Evolutionary conservation across 2,797 vertebrate genomes (phyloP), one percentile per base, ranked within the genome.

Genomic region (Anguilla megastoma): DNA sequence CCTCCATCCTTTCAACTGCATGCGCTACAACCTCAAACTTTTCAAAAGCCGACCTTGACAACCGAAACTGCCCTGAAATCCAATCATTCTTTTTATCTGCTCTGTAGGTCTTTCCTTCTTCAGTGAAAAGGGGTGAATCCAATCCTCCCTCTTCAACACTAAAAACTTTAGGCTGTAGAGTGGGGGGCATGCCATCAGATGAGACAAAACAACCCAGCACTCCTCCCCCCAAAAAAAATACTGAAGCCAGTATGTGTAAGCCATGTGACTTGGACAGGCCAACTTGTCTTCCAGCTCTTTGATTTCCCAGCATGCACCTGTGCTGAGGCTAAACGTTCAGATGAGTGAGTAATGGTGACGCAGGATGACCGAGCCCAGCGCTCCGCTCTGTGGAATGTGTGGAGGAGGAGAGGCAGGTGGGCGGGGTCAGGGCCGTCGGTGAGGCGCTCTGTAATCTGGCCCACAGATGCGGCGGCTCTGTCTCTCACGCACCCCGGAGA

Each of bases 251-350:
- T 16, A 87, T 87, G 52, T 82, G 30, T 41, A 54, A 82, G 48
- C n/a, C 45, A 27, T 50, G 36, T 54, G 36, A 8, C 24, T 21
- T 36, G 41, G 12, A 33, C 60, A 41, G 33, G 63, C 69, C 18
- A 21, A 21, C 5, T 24, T 48, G 33, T 76, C 27, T 84, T 24
- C 30, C 16, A 85, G 54, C 2, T 33, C 50, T 85, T 21, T 56
- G 3, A 30, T 56, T 56, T 84, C 83, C 83, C 83, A 54, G 56
- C 56, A 87, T 83, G 76, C 79, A 50, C 60, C 79, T 87, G 87
- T 16, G n/a, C 50, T 27, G 56, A 16, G 56, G 82, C 45, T 18
- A 21, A 12, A n/a, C n/a, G 56, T 10, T 21, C 48, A 6, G 74
- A 36, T 30, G 45, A 84, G n/a, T 33, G 45, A 88, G 16, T 85